phyloP scores from a whole-genome alignment of 2,888 invertebrate species.

The Zaprionus bogoriensis region DNA sequence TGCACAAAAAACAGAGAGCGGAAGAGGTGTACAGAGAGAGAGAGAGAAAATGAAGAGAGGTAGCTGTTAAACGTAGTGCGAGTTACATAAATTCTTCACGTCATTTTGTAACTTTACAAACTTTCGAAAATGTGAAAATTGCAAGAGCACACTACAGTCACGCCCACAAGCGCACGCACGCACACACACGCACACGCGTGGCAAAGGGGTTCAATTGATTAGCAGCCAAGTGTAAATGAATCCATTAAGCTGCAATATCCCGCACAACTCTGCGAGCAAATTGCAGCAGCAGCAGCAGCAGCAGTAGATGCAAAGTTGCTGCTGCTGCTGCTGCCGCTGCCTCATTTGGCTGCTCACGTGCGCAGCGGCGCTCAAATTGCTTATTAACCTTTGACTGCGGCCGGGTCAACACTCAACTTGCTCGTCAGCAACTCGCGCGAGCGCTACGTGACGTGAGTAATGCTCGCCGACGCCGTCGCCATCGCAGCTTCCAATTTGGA shows the following conservation, averaged over 20 bases:
- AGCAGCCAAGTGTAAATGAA: slow-evolving; percentile 68
- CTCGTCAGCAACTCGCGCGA: background rate
- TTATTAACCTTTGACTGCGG: slow-evolving; percentile 58
- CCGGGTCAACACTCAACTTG: slow-evolving; percentile 28
- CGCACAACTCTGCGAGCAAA: slow-evolving; percentile 11
- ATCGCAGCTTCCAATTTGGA: slow-evolving; percentile 9
- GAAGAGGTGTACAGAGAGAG: slow-evolving; percentile 3
- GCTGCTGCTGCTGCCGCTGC: background rate
- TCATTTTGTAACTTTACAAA: slow-evolving; percentile 19
- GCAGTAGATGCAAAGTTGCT: slow-evolving; percentile 23
- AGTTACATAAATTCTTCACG: slow-evolving; percentile 11
- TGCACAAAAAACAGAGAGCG: background rate
- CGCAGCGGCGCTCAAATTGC: slow-evolving; percentile 45
- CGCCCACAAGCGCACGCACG: slow-evolving; percentile 9
- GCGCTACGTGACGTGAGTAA: slow-evolving; percentile 31
- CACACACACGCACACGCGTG: slow-evolving; percentile 2
- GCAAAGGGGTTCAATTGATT: slow-evolving; percentile 71
- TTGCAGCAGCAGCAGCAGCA: slow-evolving; percentile 16
- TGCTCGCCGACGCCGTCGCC: background rate
- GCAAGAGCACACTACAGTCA: slow-evolving; percentile 25
- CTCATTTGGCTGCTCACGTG: slow-evolving; percentile 43
- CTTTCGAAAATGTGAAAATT: slow-evolving; percentile 33
- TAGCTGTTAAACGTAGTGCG: slow-evolving; percentile 8
- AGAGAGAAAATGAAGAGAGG: background rate
- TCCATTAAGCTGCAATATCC: slow-evolving; percentile 51